phyloP scores from a whole-genome alignment of 2,797 vertebrate genomes.

The Chelonia mydas region DNA sequence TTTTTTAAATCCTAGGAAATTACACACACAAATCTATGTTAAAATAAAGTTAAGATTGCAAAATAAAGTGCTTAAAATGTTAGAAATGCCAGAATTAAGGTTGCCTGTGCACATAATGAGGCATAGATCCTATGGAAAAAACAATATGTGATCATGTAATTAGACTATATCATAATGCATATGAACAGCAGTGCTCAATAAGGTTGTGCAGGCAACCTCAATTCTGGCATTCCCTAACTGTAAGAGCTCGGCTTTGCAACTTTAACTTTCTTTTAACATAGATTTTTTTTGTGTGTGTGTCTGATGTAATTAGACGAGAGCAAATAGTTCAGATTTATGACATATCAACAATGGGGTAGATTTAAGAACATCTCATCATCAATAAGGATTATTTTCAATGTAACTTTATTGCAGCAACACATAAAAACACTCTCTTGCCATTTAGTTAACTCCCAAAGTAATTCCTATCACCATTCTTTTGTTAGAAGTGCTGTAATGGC shows the following conservation, averaged over 20 bases:
- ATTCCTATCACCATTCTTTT: neutral
- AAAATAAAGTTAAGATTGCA: neutral
- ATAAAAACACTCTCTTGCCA: neutral
- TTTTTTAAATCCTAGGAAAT: neutral
- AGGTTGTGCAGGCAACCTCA: neutral
- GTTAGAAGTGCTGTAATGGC: neutral
- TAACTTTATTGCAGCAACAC: neutral
- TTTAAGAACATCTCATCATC: neutral
- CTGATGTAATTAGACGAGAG: neutral
- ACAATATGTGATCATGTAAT: neutral
- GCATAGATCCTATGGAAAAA: neutral
- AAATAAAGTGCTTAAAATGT: neutral
- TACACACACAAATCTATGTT: neutral
- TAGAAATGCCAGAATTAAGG: neutral
- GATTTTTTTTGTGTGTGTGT: neutral
- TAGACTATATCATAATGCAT: neutral
- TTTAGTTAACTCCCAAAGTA: neutral
- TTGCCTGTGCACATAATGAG: neutral
- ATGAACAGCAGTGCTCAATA: neutral
- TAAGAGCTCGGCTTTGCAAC: too few relatives aligned
- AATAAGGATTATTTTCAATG: neutral
- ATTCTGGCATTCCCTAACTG: neutral
- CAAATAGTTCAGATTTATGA: too few relatives aligned
- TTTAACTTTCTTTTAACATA: neutral
- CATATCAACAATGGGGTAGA: neutral